These are phyloP conservation scores for Parochlus steinenii DNA, from an alignment of 2,888 invertebrate species.

Conservation along the genomic window DNA sequence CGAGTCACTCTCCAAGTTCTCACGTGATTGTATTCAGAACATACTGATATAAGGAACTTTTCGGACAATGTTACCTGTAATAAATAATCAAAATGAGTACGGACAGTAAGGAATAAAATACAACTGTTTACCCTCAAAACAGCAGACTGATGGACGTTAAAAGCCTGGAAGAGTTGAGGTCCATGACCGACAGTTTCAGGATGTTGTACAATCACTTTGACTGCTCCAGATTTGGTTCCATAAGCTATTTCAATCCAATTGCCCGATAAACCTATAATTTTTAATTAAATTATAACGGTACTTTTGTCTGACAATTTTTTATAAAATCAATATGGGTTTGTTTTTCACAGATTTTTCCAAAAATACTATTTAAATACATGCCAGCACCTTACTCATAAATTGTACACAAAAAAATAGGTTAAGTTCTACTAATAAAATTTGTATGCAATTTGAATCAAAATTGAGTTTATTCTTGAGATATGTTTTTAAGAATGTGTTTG, in stretches of 20 bases:
- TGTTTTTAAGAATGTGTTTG: constrained; percentile 8
- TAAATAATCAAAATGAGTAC: constrained; percentile 3
- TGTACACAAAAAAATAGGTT: background rate
- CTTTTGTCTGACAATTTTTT: constrained; percentile 1
- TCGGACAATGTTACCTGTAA: constrained; percentile 78
- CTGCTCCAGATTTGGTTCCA: constrained; percentile 89
- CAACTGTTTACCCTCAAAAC: constrained; percentile 62
- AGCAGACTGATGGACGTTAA: constrained; percentile 91
- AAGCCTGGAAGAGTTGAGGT: constrained; percentile 95
- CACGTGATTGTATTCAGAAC: constrained; percentile 96
- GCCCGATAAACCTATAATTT: constrained; percentile 67
- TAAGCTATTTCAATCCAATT: constrained; percentile 99
- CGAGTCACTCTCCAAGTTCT: constrained; percentile 93
- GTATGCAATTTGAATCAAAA: background rate
- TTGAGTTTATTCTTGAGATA: constrained; percentile 5
- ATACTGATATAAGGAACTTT: constrained; percentile 88
- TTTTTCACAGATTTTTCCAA: no score
- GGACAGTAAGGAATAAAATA: constrained; percentile 3
- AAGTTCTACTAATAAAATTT: background rate
- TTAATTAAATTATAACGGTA: constrained; percentile 13
- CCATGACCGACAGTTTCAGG: constrained; percentile 98
- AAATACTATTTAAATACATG: no score
- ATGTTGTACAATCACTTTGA: constrained; percentile 94
- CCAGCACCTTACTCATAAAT: constrained; percentile 18
- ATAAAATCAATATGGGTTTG: no score